Evolutionary conservation across 2,888 invertebrate genomes (phyloP), one percentile per base, ranked within the genome.

Genomic region (Chrysomela aeneicollis): DNA sequence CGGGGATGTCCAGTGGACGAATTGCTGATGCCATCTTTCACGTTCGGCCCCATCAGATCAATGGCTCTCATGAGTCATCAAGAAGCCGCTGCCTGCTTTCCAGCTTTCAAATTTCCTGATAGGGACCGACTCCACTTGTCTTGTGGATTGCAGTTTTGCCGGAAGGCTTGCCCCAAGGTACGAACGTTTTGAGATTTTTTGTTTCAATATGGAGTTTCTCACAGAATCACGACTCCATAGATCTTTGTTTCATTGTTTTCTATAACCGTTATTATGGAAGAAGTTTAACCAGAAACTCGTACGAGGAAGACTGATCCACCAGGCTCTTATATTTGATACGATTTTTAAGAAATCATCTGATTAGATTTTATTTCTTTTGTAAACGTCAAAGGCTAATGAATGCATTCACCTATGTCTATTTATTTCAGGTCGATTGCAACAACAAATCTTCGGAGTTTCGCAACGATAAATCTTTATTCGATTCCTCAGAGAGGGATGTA

Each of bases 61-160:
- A 81, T 81, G 42, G 77, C 79, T 0, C 67, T 79, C 26, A 83
- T 82, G 82, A 73, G 79, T 50, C 82, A 83, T 61, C 83, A 83
- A 69, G 83, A 83, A 69, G 83, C 83, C 0, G 71, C 80, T 3
- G 85, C 92, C 0, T 89, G 88, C 17, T 93, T 93, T 82, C 88
- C 91, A 0, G 93, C 93, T 3, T 93, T 93, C 76, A 92, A 92
- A 77, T 93, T 93, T 81, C 93, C 93, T 2, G 92, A 92, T 76
- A 85, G 92, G 69, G 91, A 91, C 66, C 88, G 90, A 67, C 82
- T 93, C 46, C 93, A 93, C 80, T 83, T 93, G 51, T 89, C 89
- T n/a, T 93, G 93, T 80, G 88, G 88, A 17, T 86, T 93, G 49
- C 90, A 91, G 73, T 82, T 93, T n/a, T 93, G 93, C 77, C 88